Base-by-base conservation (phyloP, 2,888 invertebrate genomes). In the Eupsilia transversa region DNA sequence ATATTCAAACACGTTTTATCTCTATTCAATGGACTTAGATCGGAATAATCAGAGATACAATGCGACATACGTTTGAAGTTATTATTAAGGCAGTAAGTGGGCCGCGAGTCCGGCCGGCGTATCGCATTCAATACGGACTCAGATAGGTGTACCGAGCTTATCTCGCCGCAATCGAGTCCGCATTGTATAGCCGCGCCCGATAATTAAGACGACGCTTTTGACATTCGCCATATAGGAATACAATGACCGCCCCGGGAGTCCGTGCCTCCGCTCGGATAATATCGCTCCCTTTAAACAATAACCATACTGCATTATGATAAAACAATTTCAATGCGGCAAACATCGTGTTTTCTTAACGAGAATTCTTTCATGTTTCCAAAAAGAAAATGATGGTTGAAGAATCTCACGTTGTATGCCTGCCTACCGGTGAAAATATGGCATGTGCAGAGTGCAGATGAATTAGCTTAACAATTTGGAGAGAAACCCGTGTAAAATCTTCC, bases 201-300 rank as follows among this genome's bases (percentile, higher is more conserved):
- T 96, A 96, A 96, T 96, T 96, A 96, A 96, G 96, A 96, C 96
- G 95, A 96, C 94, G 95, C 93, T 96, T 96, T 96, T 96, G 96
- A 96, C 96, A 96, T 95, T 96, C 95, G 93, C 96, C 96, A 95
- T 96, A 96, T 96, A 96, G 94, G 96, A 96, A 95, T 94, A 96
- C 96, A 96, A 96, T 96, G 95, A 96, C 93, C 94, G 96, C 96
- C 94, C 93, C 95, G 93, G 95, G 95, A 95, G 94, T 90, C 91
- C 88, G 89, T 76, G 90, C 89, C 88, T 88, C 90, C 91, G 92
- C 90, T 92, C 92, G 94, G 95, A 96, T 96, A 94, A 91, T 94
- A 95, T 96, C 95, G 94, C 93, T 92, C 90, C 93, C 92, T 91
- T 94, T 94, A 95, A 95, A 95, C 95, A 95, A 95, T 95, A 96